phyloP scores from a whole-genome alignment of 2,797 vertebrate species.

The Prionace glauca region DNA sequence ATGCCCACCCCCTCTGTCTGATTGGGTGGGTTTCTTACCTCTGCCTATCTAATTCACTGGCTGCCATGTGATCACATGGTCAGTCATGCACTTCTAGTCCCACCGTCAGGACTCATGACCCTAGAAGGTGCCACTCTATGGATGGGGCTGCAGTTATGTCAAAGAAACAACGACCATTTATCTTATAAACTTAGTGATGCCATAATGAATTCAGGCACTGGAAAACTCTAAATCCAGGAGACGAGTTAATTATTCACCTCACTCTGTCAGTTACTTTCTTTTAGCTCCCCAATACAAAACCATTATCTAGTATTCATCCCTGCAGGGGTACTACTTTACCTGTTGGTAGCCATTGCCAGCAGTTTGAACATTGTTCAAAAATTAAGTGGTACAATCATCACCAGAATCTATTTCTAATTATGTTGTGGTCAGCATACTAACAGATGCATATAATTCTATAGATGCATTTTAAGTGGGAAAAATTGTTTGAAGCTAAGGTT shows the following conservation, averaged over 20 bases:
- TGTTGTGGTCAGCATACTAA: neutral
- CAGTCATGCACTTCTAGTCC: too few relatives aligned
- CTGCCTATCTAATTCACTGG: too few relatives aligned
- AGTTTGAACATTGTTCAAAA: conserved; percentile 14
- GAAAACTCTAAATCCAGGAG: neutral
- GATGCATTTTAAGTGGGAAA: neutral
- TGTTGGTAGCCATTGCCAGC: neutral
- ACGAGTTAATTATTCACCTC: neutral
- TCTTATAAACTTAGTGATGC: neutral
- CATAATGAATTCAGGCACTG: neutral
- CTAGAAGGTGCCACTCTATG: neutral
- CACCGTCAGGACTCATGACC: too few relatives aligned
- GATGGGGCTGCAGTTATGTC: neutral
- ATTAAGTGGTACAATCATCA: neutral
- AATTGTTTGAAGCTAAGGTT: neutral
- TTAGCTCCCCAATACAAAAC: conserved; percentile 4
- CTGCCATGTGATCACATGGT: too few relatives aligned
- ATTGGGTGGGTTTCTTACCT: too few relatives aligned
- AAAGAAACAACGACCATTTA: neutral
- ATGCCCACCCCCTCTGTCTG: too few relatives aligned
- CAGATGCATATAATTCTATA: neutral
- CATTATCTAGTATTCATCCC: neutral
- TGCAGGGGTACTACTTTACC: neutral
- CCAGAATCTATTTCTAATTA: neutral
- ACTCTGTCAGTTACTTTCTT: neutral